Conservation (phyloP, 30 jellyfish, hydroid and myxozoan species). For the Rhopilema esculentum region DNA sequence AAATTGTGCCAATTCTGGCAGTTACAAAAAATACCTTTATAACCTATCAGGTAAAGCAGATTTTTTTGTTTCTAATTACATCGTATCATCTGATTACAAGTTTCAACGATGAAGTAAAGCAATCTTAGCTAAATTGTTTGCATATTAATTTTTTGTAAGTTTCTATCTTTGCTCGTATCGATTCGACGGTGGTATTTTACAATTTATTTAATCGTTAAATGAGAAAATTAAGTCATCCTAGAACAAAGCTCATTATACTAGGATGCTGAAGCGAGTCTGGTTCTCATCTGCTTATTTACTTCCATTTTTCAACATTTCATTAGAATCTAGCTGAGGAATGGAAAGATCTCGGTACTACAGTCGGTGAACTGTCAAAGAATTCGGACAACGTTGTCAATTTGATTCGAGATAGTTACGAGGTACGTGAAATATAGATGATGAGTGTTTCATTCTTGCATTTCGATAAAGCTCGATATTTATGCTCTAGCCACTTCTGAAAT, state of each 20-base stretch:
- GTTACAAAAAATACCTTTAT: conserved; percentile 67
- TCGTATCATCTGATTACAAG: not conserved
- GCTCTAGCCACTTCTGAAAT: no score
- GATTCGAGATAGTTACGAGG: conserved; percentile 84
- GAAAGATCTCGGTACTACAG: conserved; percentile 91
- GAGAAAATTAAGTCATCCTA: no score
- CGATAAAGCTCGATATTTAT: no score
- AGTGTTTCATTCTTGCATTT: conserved; percentile 48
- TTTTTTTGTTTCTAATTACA: not conserved
- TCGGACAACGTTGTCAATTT: conserved; percentile 85
- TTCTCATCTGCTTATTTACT: not conserved
- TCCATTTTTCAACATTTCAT: not conserved
- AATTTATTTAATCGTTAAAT: no score
- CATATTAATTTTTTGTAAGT: no score
- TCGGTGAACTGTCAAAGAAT: conserved; percentile 76
- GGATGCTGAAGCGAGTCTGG: no score
- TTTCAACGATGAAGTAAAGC: not conserved
- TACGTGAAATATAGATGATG: conserved; percentile 49
- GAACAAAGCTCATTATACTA: no score
- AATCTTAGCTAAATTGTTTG: not conserved
- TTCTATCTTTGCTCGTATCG: no score
- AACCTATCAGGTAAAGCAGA: conserved; percentile 64
- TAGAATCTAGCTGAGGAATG: conserved; percentile 87
- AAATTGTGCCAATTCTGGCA: conserved; percentile 92
- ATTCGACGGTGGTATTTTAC: no score